Evolutionary conservation across 2,113 vertebrate genomes (phyloP), one percentile per base, ranked within the genome.

Genomic region (Pyxicephalus adspersus): DNA sequence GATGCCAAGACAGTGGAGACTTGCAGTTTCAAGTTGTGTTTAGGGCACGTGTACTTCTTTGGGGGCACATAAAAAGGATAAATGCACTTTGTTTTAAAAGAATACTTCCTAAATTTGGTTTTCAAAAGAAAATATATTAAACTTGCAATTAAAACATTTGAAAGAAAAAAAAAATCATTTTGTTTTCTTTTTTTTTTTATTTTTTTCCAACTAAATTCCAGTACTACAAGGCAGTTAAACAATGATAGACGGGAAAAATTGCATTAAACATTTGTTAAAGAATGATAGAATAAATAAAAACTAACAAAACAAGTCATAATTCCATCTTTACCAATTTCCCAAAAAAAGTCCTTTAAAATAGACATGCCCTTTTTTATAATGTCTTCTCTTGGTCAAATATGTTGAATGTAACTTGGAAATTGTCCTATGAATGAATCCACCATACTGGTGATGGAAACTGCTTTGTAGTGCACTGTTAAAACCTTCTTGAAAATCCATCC

Each of bases 181-280:
- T 34, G 31, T 34, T 34, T 45, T 45, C 38, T 45, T 45, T 45
- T 31, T 74, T 74, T 50, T 17, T 80, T 75, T 91, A 98, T 98
- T 97, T 97, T 98, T 98, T 92, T 91, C 91, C 93, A 95, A 95
- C 92, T 92, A 95, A 95, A 95, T 93, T 95, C 93, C 92, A 92
- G 92, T 95, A 92, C 94, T 94, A 94, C 91, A 95, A 92, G 93
- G 93, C 92, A 95, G 90, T 94, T 94, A 96, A 95, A 94, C 92
- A 93, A 93, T 88, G 89, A 91, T 92, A 94, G 92, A 93, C 90
- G 88, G 89, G 86, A 64, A 11, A 87, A 86, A 89, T 90, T 91
- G 92, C 93, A 93, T 92, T 94, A 94, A 94, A 94, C 92, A 94
- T 91, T 92, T 93, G 90, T 94, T 93, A 93, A 94, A 92, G 92